Conservation (phyloP, 2,888 invertebrate species). For the Diadromus collaris region DNA sequence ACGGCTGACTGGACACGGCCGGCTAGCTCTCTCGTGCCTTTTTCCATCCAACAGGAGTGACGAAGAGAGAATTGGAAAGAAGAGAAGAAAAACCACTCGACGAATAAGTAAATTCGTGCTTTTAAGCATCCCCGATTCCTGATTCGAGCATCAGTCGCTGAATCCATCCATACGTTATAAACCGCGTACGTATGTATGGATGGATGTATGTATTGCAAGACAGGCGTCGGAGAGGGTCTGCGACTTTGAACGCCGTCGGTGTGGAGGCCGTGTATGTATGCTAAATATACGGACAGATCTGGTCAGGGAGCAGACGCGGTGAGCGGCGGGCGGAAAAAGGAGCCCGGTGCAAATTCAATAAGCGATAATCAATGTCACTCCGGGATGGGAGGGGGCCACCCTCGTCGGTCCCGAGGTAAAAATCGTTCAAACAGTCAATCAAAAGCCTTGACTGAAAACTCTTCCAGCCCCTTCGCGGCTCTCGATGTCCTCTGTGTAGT, state of each 20-base stretch:
- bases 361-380: slow-evolving; percentile 79
- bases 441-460: slow-evolving; percentile 64
- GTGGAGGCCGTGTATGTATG: slow-evolving; percentile 7
- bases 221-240: slow-evolving; percentile 26
- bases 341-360: slow-evolving; percentile 76
- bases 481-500: slow-evolving; percentile 44
- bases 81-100: slow-evolving; percentile 11
- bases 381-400: slow-evolving; percentile 62
- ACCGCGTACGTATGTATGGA: slow-evolving; percentile 6
- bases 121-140: slow-evolving; percentile 32
- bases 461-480: slow-evolving; percentile 32
- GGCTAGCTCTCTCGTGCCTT: slow-evolving; percentile 16
- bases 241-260: slow-evolving; percentile 10
- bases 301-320: slow-evolving; percentile 26
- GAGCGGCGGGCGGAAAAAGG: slow-evolving; percentile 34
- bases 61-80: slow-evolving; percentile 21
- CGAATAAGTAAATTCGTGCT: slow-evolving; percentile 43
- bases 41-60: slow-evolving; percentile 24
- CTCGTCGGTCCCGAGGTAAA: slow-evolving; percentile 70
- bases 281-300: slow-evolving; percentile 16
- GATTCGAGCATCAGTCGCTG: slow-evolving; percentile 32
- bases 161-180: slow-evolving; percentile 9
- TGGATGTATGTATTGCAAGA: slow-evolving; percentile 18
- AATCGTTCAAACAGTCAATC: slow-evolving; percentile 80
- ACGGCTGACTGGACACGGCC: slow-evolving; percentile 20